Evolutionary conservation across 2,113 vertebrate species (phyloP).

Genomic region (Bucco capensis): DNA sequence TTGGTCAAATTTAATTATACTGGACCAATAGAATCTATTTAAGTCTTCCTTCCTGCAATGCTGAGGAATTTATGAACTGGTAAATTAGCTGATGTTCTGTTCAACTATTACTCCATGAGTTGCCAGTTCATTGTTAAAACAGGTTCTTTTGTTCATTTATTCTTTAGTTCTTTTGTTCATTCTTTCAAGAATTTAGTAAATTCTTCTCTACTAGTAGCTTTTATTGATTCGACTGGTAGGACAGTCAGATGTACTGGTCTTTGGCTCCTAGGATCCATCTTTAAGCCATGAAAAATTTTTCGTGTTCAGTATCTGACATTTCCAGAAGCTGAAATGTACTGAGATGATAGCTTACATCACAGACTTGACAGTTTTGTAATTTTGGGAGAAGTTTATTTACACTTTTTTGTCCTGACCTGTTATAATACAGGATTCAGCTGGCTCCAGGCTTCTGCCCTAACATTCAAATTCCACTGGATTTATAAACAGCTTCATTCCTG

Average conservation of each 20-base stretch:
- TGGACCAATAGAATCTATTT: background rate
- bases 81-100: background rate
- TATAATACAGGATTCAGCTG: background rate
- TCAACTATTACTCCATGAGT: background rate
- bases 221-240: background rate
- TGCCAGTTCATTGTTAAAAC: background rate
- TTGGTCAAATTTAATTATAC: background rate
- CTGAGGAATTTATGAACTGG: background rate
- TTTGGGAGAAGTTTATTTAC: background rate
- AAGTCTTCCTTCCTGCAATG: background rate
- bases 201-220: background rate
- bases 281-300: background rate
- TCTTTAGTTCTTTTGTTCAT: no score
- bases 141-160: no score
- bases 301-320: background rate
- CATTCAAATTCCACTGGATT: background rate
- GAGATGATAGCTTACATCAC: background rate
- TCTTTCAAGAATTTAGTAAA: background rate
- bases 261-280: background rate
- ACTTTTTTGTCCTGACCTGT: background rate
- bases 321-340: background rate
- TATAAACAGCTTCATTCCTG: background rate
- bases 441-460: background rate
- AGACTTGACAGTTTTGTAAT: background rate
- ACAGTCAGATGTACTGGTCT: background rate